A percentile compares a stretch with the other conserved stretches of the same genome.
Conservation (phyloP, 2,888 invertebrate species). For the Antheraea assamensis region DNA sequence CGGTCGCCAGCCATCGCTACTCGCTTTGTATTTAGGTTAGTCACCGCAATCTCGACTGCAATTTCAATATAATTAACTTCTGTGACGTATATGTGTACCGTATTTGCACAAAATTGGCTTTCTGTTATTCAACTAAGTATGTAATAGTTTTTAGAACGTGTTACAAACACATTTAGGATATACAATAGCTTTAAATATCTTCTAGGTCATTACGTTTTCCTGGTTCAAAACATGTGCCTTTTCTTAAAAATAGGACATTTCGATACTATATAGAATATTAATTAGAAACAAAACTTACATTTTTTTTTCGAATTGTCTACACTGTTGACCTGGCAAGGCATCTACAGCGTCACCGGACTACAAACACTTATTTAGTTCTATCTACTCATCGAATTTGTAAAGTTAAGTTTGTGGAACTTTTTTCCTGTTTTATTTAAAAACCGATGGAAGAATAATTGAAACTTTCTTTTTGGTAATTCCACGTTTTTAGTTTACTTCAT, state of each 20-base stretch:
- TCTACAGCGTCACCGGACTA: too few species aligned
- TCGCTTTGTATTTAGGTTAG: slow-evolving; percentile 81
- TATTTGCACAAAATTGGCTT: slow-evolving; percentile 57
- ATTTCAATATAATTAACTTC: slow-evolving; percentile 76
- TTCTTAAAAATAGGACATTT: not conserved
- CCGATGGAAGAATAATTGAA: not conserved
- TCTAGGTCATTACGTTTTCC: not conserved
- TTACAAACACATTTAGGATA: not conserved
- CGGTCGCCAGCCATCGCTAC: slow-evolving; percentile 61
- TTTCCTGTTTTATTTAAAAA: not conserved
- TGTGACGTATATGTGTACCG: slow-evolving; percentile 56
- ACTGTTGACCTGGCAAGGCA: too few species aligned
- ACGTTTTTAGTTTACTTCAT: not conserved
- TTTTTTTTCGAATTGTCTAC: too few species aligned
- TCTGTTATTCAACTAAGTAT: not conserved
- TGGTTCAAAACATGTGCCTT: not conserved
- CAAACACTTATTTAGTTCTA: not conserved
- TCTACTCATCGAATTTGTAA: not conserved
- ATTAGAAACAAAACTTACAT: too few species aligned
- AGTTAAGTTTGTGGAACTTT: too few species aligned
- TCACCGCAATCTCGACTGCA: slow-evolving; percentile 76
- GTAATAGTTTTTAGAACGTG: not conserved
- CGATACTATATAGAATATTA: not conserved
- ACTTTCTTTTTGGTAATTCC: not conserved
- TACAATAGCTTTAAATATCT: not conserved